Evolutionary conservation across 2,888 invertebrate species (phyloP), one percentile per base, ranked within the genome.

Genomic region (Blastobasis adustella): DNA sequence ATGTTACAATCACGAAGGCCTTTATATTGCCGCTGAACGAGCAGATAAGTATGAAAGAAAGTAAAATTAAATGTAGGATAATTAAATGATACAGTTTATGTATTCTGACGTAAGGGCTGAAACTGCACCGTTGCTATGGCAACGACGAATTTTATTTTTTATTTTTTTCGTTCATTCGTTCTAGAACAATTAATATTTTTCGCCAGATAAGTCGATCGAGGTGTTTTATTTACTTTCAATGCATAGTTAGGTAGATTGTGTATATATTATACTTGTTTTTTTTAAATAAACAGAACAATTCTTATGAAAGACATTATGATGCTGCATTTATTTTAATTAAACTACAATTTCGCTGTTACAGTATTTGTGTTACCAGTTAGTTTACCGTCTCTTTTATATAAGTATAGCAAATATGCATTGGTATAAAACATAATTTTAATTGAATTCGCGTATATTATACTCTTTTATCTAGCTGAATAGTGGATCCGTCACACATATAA

Each of bases 181-280:
- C 45, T 62, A 61, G 61, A 62, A 62, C 62, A 61, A 60, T 60
- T 61, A 55, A 58, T 57, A 58, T 60, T 57, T 62, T 55, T 51
- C 46, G 54, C 56, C 6, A 8, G 10, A 48, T 50, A 51, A 54
- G 53, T 58, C 58, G 55, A 50, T 51, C 45, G 49, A 43, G 58
- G 55, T 61, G 56, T 59, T 42, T 50, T 53, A 52, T 58, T 54
- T 52, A 52, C 57, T 61, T 59, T 51, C 54, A 55, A 23, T 23
- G 23, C 23, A 23, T 23, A 23, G 23, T 46, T 57, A 52, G 61
- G 61, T 58, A 61, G 59, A 63, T 63, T 70, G 66, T 71, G 65
- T 66, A 69, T 71, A 70, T 61, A 58, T 63, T 55, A 62, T 66
- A 62, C 52, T 10, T 47, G 61, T 64, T 62, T 62, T 64, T 62